Percentiles rank a stretch among this genome's conserved stretches.
Conservation (phyloP, 2,888 invertebrate species). For the Melanostoma mellinum region DNA sequence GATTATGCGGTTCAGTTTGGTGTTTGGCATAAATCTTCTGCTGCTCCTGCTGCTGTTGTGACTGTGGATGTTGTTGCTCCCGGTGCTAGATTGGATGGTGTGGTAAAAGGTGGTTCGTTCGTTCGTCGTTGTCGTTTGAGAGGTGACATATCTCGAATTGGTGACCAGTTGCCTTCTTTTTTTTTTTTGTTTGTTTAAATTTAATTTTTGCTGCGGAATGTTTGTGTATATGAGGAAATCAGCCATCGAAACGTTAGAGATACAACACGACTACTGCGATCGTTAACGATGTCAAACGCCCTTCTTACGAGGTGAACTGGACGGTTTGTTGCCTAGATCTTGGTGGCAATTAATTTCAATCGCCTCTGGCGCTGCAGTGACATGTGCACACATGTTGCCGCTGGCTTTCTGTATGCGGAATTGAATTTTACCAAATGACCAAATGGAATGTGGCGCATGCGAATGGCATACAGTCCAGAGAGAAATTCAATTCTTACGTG, state of each 20-base stretch:
- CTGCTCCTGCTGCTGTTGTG: slow-evolving; percentile 47
- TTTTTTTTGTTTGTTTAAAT: not conserved
- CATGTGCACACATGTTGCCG: slow-evolving; percentile 68
- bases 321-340: slow-evolving; percentile 48
- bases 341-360: slow-evolving; percentile 72
- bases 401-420: slow-evolving; percentile 45
- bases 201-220: slow-evolving; percentile 47
- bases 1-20: slow-evolving; percentile 72
- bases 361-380: slow-evolving; percentile 64
- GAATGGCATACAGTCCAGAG: slow-evolving; percentile 33
- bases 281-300: slow-evolving; percentile 73
- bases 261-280: slow-evolving; percentile 48
- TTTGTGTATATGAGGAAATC: slow-evolving; percentile 66
- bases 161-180: slow-evolving; percentile 34
- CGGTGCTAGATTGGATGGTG: slow-evolving; percentile 54
- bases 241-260: slow-evolving; percentile 61
- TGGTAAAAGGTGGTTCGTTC: slow-evolving; percentile 46
- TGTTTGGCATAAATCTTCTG: slow-evolving; percentile 73
- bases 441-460: slow-evolving; percentile 69
- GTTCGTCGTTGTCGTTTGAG: slow-evolving; percentile 53
- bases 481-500: slow-evolving; percentile 26
- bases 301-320: slow-evolving; percentile 64
- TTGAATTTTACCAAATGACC: slow-evolving; percentile 70
- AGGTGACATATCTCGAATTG: slow-evolving; percentile 73
- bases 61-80: slow-evolving; percentile 15